Base-by-base conservation (phyloP, 2,888 invertebrate genomes). In the Lamellibrachia columna region DNA sequence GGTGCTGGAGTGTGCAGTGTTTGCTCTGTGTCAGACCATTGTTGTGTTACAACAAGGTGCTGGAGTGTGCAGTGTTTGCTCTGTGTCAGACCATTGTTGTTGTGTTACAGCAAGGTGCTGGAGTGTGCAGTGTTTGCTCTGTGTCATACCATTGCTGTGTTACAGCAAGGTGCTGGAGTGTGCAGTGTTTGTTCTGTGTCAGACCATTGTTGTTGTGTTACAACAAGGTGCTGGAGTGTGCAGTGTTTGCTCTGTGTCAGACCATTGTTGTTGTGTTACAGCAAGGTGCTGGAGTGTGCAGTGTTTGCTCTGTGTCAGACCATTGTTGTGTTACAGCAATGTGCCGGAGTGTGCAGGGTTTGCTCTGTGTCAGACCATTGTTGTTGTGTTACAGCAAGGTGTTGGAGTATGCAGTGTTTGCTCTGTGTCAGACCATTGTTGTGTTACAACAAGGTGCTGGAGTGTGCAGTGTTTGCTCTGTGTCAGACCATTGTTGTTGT, bases 361-460 rank as follows among this genome's bases (percentile, higher is more conserved):
- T 75, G 75, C 75, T 22, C 75, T 75, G 75, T 75, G 75, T 22
- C 75, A 75, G 0, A 40, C 0, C 40, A 40, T 40, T 40, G 40
- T 6, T 75, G 75, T 75, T 75, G 75, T 75, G 75, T 75, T 75
- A 3, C 22, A 75, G 75, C 15, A 75, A n/a, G 75, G 75, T 75
- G 75, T n/a, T n/a, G 75, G 75, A 75, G 22, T 75, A n/a, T 75
- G 75, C 75, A 75, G 75, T 75, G 75, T 75, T 75, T 75, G 75
- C n/a, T 22, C 75, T 75, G 75, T 75, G 75, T 22, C 75, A 75
- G 75, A 40, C 40, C 40, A 40, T 75, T 75, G 75, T 75, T 58
- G n/a, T n/a, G n/a, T n/a, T n/a, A n/a, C n/a, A n/a, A n/a, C 22
- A n/a, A 22, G n/a, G 75, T 75, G 75, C 75, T 3, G 75, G 75